These are phyloP conservation scores for Hystrix cristata DNA, from an alignment of 2,113 vertebrate species.

Conservation along the genomic window DNA sequence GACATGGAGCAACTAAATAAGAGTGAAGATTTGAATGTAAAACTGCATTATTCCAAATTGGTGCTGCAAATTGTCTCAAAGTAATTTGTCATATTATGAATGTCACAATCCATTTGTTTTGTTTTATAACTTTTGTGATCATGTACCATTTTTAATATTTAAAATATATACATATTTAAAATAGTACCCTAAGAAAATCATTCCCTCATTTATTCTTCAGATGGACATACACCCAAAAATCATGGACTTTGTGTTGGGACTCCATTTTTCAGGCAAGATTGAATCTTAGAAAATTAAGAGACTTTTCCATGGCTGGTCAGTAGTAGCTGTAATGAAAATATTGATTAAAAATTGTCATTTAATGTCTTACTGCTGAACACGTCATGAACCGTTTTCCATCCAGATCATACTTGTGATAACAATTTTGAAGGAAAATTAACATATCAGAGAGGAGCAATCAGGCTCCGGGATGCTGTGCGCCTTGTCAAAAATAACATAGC, in stretches of 20 bases:
- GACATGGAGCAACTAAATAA: neutral
- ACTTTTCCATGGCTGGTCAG: neutral
- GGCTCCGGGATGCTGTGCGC: rapidly evolving
- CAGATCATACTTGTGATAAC: neutral
- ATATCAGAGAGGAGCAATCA: neutral
- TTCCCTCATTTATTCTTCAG: neutral
- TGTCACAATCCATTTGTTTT: neutral
- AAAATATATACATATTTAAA: neutral
- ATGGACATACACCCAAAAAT: neutral
- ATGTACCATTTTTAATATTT: neutral
- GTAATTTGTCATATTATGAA: neutral
- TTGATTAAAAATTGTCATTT: neutral
- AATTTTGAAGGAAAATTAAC: neutral
- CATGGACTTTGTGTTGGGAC: neutral
- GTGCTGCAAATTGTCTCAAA: neutral
- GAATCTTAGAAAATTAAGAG: neutral
- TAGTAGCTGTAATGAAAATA: neutral
- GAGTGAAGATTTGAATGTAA: neutral
- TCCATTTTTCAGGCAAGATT: neutral
- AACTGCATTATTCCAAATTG: neutral
- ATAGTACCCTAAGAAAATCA: neutral
- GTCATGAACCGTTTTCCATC: neutral
- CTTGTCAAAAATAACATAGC: neutral
- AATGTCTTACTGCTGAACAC: neutral
- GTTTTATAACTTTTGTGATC: neutral